phyloP scores from a whole-genome alignment of 2,797 vertebrate genomes.

The Champsocephalus esox region DNA sequence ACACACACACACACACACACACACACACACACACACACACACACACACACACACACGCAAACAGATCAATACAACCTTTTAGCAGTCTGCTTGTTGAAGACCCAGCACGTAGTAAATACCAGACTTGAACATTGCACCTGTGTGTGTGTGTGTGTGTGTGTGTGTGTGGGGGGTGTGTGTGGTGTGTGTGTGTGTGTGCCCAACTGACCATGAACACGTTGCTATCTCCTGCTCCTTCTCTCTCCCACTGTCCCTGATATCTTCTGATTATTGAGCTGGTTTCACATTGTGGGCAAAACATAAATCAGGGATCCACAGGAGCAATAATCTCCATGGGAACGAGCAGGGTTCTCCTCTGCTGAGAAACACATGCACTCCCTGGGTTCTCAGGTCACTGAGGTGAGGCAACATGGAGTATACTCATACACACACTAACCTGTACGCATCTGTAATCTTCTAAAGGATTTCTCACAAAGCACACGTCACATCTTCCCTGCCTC shows the following conservation, averaged over 20 bases:
- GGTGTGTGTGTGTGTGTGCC: conserved; percentile 28
- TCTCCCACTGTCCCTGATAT: conserved; percentile 43
- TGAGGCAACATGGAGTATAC: conserved; percentile 2
- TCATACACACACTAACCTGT: not conserved
- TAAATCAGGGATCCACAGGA: conserved; percentile 40
- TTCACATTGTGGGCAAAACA: conserved; percentile 23
- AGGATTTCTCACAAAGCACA: conserved; percentile 2
- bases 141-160: not conserved
- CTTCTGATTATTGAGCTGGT: conserved; percentile 36
- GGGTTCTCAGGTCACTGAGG: conserved; percentile 21
- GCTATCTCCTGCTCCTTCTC: conserved; percentile 14
- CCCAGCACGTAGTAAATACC: conserved; percentile 64
- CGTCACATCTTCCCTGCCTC: not conserved
- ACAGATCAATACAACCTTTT: conserved; percentile 48
- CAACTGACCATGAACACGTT: conserved; percentile 46
- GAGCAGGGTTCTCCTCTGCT: conserved; percentile 6
- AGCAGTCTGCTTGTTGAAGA: conserved; percentile 21
- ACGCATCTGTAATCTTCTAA: not conserved
- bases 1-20: not conserved
- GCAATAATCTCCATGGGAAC: conserved; percentile 52
- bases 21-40: too few relatives aligned
- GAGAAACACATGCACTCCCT: conserved; percentile 43
- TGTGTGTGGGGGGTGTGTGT: conserved; percentile 34
- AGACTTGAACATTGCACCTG: conserved; percentile 13
- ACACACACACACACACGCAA: conserved; percentile 16